Evolutionary conservation across 2,113 vertebrate species (phyloP).

Genomic region (Bubalus kerabau): DNA sequence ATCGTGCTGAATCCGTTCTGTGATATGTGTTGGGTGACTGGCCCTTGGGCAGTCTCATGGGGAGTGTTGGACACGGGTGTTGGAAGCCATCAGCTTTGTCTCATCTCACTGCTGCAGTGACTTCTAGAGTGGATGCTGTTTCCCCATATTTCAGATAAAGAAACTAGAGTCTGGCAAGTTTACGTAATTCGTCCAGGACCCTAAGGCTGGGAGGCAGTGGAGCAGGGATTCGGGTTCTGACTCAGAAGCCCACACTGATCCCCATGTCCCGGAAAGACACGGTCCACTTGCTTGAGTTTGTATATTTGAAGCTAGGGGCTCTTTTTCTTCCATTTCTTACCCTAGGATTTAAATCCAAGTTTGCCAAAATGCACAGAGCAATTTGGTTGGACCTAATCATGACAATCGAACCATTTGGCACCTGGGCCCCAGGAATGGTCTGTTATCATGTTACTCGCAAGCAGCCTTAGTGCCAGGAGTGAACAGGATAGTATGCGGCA

Average conservation of each 20-base stretch:
- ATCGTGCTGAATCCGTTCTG: background rate
- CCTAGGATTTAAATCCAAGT: background rate
- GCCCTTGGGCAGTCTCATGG: background rate
- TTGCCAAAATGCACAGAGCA: background rate
- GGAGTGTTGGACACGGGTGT: background rate
- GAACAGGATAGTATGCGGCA: background rate
- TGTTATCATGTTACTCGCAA: background rate
- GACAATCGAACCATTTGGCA: background rate
- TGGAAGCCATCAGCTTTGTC: background rate
- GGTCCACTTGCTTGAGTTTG: background rate
- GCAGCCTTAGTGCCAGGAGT: background rate
- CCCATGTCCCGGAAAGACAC: no score
- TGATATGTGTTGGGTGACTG: background rate
- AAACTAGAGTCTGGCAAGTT: background rate
- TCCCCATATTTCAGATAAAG: background rate
- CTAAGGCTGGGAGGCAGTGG: background rate
- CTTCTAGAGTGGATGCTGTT: background rate
- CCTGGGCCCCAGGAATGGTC: background rate
- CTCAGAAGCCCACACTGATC: background rate
- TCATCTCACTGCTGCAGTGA: background rate
- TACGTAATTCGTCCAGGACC: background rate
- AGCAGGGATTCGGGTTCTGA: background rate
- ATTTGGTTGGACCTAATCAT: background rate
- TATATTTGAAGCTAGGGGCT: background rate
- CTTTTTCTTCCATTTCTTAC: background rate